A percentile compares a stretch with the other conserved stretches of the same genome.
phyloP scores from a whole-genome alignment of 2,888 invertebrate species.

The Willowsia nigromaculata region DNA sequence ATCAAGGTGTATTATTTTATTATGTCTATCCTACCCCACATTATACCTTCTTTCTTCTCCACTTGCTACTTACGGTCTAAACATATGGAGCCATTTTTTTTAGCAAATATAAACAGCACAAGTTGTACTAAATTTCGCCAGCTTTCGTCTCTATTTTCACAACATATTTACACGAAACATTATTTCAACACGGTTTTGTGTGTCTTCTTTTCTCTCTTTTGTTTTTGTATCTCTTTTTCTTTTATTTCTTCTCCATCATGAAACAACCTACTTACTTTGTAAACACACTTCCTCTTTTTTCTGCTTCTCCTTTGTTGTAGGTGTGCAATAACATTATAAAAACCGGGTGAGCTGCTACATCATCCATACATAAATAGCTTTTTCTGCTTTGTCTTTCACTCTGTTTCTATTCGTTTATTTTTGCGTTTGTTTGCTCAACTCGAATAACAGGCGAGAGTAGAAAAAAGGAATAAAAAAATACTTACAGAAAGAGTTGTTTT shows the following conservation, averaged over 20 bases:
- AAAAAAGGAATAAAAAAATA: conserved; percentile 29
- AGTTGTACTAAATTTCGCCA: neutral
- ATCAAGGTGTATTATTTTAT: conserved; percentile 47
- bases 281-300: neutral
- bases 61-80: neutral
- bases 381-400: neutral
- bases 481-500: conserved; percentile 56
- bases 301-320: neutral
- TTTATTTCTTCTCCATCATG: conserved; percentile 17
- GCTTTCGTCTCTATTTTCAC: neutral
- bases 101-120: neutral
- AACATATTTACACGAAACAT: neutral
- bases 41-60: neutral
- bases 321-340: conserved; percentile 14
- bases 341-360: neutral
- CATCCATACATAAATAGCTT: conserved; percentile 7
- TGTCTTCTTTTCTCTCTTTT: neutral
- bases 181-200: too few species aligned
- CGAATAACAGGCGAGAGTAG: neutral
- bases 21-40: neutral
- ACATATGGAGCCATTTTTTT: neutral
- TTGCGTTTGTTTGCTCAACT: conserved; percentile 14
- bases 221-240: neutral
- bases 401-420: neutral
- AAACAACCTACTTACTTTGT: conserved; percentile 13